These are phyloP conservation scores for Columba livia DNA, from an alignment of 2,113 vertebrate genomes.

Conservation along the genomic window DNA sequence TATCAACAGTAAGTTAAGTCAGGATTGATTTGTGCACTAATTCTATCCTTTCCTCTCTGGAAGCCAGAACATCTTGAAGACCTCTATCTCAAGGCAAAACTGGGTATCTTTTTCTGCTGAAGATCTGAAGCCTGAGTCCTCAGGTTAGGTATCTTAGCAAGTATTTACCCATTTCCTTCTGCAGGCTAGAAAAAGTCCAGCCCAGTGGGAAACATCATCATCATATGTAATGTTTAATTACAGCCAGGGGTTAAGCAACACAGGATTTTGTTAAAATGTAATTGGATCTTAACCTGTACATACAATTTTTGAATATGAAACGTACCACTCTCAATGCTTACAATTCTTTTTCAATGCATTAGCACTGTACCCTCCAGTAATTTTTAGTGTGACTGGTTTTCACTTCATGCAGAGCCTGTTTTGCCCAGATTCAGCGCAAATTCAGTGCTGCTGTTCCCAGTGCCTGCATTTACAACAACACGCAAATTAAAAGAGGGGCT, in stretches of 20 bases:
- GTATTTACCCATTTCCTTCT: neutral
- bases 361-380: neutral
- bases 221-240: neutral
- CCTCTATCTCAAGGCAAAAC: neutral
- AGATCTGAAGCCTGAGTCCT: neutral
- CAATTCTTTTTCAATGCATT: neutral
- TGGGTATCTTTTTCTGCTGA: neutral
- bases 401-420: neutral
- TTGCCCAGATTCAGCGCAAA: neutral
- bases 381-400: neutral
- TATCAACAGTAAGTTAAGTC: neutral
- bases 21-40: neutral
- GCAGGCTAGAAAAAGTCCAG: neutral
- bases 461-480: neutral
- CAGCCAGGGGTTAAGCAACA: neutral
- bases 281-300: neutral
- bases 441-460: neutral
- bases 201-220: neutral
- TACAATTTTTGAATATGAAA: neutral
- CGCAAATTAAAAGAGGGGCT: rapidly evolving
- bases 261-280: neutral
- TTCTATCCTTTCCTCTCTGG: neutral
- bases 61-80: neutral
- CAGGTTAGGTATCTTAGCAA: neutral
- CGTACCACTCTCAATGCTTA: neutral